phyloP scores from a whole-genome alignment of 2,113 vertebrate genomes.

The Columbina picui region DNA sequence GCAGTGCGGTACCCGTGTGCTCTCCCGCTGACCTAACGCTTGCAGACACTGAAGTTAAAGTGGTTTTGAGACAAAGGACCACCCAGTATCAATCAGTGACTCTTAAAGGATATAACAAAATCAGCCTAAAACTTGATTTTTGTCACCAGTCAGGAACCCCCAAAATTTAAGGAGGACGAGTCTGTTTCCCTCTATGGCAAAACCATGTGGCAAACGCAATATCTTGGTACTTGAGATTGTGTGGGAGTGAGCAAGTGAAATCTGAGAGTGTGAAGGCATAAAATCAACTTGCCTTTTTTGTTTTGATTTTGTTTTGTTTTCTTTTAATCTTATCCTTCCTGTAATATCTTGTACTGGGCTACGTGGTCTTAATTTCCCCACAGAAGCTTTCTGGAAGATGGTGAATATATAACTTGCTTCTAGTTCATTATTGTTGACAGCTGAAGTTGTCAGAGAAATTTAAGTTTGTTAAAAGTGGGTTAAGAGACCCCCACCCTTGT shows the following conservation, averaged over 20 bases:
- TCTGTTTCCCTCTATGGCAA: not conserved
- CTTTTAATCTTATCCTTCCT: not conserved
- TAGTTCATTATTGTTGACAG: not conserved
- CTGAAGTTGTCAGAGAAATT: not conserved
- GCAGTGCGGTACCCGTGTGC: fast-evolving
- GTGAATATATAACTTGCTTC: not conserved
- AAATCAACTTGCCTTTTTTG: not conserved
- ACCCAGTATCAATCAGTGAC: not conserved
- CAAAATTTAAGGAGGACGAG: not conserved
- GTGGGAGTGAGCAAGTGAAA: not conserved
- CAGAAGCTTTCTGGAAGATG: not conserved
- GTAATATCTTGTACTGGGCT: not conserved
- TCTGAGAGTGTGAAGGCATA: not conserved
- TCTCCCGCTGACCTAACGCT: not conserved
- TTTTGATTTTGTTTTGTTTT: not conserved
- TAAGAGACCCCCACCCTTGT: not conserved
- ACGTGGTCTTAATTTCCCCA: not conserved
- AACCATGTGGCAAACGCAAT: not conserved
- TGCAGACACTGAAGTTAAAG: not conserved
- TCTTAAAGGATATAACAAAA: not conserved
- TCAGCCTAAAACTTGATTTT: not conserved
- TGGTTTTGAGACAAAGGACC: not conserved
- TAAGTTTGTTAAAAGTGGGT: not conserved
- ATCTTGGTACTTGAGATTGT: not conserved
- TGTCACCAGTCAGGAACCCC: not conserved